Percentiles rank a stretch among this genome's conserved stretches.
Evolutionary conservation across 2,113 vertebrate genomes (phyloP).

Genomic region (Ctenomys sociabilis): DNA sequence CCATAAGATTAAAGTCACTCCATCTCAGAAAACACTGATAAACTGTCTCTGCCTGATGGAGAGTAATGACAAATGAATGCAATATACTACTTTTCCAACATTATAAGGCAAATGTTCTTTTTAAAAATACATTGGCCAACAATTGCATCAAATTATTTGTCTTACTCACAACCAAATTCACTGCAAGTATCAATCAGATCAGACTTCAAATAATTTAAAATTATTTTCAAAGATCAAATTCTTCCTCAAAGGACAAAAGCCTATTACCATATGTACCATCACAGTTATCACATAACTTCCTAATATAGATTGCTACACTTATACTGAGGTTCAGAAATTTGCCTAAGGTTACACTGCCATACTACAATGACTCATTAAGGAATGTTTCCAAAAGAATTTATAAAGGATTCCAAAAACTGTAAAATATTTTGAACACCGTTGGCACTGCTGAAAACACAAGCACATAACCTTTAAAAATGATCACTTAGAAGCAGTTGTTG

Average conservation of each 20-base stretch:
- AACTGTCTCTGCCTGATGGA: background rate
- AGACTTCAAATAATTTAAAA: constrained; percentile 12
- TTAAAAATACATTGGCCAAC: background rate
- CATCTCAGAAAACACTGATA: background rate
- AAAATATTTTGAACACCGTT: background rate
- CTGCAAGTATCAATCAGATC: constrained; percentile 1
- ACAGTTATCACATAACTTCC: background rate
- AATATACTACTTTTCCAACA: background rate
- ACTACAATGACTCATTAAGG: background rate
- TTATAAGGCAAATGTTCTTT: background rate
- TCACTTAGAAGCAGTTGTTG: background rate
- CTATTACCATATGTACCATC: background rate
- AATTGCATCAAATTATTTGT: background rate
- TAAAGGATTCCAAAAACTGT: background rate
- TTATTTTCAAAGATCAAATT: constrained; percentile 46
- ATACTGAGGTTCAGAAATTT: background rate
- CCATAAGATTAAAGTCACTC: background rate
- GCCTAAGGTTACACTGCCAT: background rate
- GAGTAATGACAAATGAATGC: constrained; percentile 1
- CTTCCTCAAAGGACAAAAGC: constrained; percentile 9
- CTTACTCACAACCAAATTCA: constrained; percentile 27
- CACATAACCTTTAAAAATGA: background rate
- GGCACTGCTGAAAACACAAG: background rate
- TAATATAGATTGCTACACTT: background rate
- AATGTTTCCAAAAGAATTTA: background rate